Percentiles rank a stretch among this genome's conserved stretches.
These are phyloP conservation scores for Cataglyphis altisquamis DNA, from an alignment of 2,888 invertebrate species.

Conservation along the genomic window DNA sequence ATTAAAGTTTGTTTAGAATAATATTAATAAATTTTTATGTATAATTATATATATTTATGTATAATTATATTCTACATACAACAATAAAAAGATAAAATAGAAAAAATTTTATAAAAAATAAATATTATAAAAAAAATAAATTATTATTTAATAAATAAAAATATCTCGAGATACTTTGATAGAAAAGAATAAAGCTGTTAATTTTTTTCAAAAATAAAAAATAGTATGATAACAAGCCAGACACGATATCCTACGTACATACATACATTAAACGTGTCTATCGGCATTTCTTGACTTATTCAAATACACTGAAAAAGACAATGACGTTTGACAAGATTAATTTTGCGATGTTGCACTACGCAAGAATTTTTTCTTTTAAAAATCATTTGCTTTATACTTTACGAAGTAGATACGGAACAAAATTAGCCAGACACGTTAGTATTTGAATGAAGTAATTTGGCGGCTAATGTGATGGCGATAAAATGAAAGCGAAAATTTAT, in stretches of 20 bases:
- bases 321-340: neutral
- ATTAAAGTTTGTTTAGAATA: neutral
- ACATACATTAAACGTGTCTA: constrained; percentile 15
- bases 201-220: constrained; percentile 8
- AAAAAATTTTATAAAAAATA: neutral
- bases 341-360: neutral
- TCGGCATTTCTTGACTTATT: neutral
- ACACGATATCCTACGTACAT: neutral
- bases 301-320: neutral
- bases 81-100: neutral
- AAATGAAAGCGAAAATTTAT: constrained; percentile 23
- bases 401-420: constrained; percentile 10
- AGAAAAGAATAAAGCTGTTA: constrained; percentile 27
- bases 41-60: neutral
- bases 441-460: neutral
- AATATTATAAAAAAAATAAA: too few relatives aligned
- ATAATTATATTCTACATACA: neutral
- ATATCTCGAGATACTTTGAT: neutral
- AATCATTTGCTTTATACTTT: neutral
- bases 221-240: constrained; percentile 11
- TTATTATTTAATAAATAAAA: constrained; percentile 4
- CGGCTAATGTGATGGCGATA: too few relatives aligned
- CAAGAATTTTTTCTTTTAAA: neutral
- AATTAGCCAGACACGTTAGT: neutral
- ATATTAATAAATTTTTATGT: neutral